These are phyloP conservation scores for Bucco capensis DNA, from an alignment of 2,113 vertebrate species.

Conservation along the genomic window DNA sequence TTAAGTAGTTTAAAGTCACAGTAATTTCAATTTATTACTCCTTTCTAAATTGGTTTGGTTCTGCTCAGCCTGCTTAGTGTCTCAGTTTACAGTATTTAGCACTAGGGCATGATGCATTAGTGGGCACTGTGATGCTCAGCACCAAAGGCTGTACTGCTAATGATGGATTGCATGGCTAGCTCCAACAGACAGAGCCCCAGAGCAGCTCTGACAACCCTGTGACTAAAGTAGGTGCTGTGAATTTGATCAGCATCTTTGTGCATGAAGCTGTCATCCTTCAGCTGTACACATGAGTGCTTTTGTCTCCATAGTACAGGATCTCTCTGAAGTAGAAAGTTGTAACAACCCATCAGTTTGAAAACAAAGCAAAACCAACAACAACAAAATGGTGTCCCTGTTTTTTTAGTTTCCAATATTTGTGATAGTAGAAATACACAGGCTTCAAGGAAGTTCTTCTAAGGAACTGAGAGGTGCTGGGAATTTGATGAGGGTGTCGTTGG, in stretches of 20 bases:
- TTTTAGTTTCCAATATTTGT: background rate
- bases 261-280: background rate
- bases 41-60: background rate
- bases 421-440: background rate
- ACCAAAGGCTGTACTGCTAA: background rate
- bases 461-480: background rate
- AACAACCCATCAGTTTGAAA: background rate
- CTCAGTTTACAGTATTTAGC: background rate
- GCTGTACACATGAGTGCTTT: background rate
- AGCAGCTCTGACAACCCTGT: background rate
- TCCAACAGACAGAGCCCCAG: background rate
- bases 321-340: background rate
- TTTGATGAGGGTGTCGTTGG: conserved; percentile 15
- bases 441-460: background rate
- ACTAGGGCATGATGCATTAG: background rate
- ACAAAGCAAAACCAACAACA: background rate
- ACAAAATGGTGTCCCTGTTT: background rate
- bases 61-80: background rate
- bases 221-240: background rate
- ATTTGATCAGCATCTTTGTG: background rate
- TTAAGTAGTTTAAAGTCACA: background rate
- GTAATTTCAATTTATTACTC: background rate
- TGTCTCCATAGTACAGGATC: background rate
- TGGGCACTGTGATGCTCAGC: background rate
- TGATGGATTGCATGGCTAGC: background rate